phyloP scores from a whole-genome alignment of 1,140 invertebrate genomes.

The Zophobas morio region DNA sequence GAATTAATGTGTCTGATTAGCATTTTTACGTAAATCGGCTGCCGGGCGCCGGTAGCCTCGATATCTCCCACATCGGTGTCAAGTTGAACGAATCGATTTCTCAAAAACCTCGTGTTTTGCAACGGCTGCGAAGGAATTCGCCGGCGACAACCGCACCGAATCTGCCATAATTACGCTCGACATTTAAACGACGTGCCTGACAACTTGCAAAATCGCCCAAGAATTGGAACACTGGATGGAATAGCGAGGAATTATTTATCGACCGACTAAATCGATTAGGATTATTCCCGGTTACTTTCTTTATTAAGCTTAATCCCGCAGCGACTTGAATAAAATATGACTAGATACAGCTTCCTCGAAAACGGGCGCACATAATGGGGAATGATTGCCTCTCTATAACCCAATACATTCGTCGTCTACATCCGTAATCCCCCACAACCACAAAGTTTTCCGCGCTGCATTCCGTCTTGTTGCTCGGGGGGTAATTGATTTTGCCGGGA shows the following conservation, averaged over 20 bases:
- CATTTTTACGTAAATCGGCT: too few relatives aligned
- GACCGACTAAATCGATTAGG: constrained; percentile 3
- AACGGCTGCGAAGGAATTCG: not conserved
- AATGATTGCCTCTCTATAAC: constrained; percentile 23
- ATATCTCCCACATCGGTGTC: not conserved
- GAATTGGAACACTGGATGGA: not conserved
- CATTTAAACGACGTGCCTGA: constrained; percentile 17
- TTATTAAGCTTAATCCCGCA: constrained; percentile 3
- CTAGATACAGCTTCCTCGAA: not conserved
- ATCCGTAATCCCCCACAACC: constrained; percentile 12
- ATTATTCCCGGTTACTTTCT: constrained; percentile 15
- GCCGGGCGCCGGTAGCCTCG: not conserved
- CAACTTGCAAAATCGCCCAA: constrained; percentile 8
- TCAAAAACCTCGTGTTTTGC: constrained; percentile 2
- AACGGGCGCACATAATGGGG: not conserved
- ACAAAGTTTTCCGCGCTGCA: not conserved
- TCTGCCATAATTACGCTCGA: constrained; percentile 11
- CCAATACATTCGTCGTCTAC: not conserved
- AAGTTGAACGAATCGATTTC: constrained; percentile 15
- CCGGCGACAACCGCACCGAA: constrained; percentile 1
- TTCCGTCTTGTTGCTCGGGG: not conserved
- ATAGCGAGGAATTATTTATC: not conserved
- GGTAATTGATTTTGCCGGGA: constrained; percentile 23
- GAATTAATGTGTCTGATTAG: too few relatives aligned
- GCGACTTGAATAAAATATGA: constrained; percentile 12